phyloP scores from a whole-genome alignment of 2,113 vertebrate species.

The Catharus fuscescens region DNA sequence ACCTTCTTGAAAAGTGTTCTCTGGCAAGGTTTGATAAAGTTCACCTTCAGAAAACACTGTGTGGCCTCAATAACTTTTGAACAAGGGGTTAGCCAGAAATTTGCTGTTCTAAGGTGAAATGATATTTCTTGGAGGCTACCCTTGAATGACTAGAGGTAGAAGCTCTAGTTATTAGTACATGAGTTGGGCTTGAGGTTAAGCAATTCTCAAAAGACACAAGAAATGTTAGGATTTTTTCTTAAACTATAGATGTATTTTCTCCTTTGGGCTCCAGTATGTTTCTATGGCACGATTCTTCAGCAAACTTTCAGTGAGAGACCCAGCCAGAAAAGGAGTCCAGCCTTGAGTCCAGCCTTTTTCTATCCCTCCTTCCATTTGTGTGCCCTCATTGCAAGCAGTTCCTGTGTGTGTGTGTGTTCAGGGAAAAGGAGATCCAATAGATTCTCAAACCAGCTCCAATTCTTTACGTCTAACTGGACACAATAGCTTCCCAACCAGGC shows the following conservation, averaged over 20 bases:
- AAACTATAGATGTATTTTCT: neutral
- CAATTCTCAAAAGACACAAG: neutral
- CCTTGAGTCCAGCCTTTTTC: neutral
- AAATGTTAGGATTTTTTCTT: neutral
- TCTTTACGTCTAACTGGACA: neutral
- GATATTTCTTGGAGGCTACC: neutral
- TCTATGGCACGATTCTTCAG: neutral
- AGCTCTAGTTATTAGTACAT: neutral
- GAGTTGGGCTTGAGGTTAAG: neutral
- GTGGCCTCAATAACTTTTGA: neutral
- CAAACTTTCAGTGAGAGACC: neutral
- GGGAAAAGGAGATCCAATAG: neutral
- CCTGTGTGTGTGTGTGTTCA: fast-evolving
- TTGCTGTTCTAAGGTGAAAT: neutral
- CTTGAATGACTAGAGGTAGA: neutral
- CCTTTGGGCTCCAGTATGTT: neutral
- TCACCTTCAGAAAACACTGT: neutral
- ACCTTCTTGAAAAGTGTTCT: neutral
- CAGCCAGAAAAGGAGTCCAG: neutral
- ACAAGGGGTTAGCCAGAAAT: neutral
- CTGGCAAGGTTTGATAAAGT: neutral
- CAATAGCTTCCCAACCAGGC: neutral
- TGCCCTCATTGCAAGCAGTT: neutral
- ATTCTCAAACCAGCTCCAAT: neutral
- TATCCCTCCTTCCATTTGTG: neutral